Evolutionary conservation across 2,888 invertebrate species (phyloP).

Genomic region (Lamellibrachia columna): DNA sequence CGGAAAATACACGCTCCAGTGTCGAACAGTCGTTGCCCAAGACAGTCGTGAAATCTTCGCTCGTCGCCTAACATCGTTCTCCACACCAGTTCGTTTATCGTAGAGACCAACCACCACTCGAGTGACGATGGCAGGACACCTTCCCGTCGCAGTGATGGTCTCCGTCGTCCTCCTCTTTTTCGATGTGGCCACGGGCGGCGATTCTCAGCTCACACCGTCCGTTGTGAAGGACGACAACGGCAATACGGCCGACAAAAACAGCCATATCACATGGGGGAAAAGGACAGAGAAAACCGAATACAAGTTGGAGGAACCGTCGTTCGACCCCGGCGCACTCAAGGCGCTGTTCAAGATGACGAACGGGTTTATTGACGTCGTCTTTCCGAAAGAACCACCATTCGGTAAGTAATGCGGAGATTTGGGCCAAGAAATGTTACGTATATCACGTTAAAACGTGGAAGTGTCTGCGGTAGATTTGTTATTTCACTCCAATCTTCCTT

Average conservation of each 20-base stretch:
- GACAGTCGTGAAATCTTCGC: too few relatives aligned
- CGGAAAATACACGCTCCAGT: not conserved
- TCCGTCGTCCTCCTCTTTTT: not conserved
- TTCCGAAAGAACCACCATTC: not conserved
- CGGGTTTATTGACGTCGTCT: not conserved
- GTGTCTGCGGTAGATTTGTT: not conserved
- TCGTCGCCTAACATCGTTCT: too few relatives aligned
- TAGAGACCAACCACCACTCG: too few relatives aligned
- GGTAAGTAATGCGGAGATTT: not conserved
- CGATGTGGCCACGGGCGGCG: not conserved
- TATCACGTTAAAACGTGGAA: not conserved
- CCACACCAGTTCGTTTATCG: too few relatives aligned
- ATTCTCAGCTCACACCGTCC: conserved; percentile 24
- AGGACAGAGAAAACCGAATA: conserved; percentile 45
- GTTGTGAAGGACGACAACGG: conserved; percentile 43
- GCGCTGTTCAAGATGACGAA: not conserved
- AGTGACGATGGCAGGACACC: not conserved
- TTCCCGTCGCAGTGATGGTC: not conserved
- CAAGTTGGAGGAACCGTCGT: conserved; percentile 18
- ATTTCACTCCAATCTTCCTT: too few relatives aligned
- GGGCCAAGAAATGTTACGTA: not conserved
- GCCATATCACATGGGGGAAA: conserved; percentile 45
- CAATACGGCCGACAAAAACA: conserved; percentile 45
- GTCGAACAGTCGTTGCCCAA: not conserved
- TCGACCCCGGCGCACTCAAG: not conserved